Percentiles rank a stretch among this genome's conserved stretches.
These are phyloP conservation scores for Uloborus plumipes DNA, from an alignment of 2,888 invertebrate genomes.

Conservation along the genomic window DNA sequence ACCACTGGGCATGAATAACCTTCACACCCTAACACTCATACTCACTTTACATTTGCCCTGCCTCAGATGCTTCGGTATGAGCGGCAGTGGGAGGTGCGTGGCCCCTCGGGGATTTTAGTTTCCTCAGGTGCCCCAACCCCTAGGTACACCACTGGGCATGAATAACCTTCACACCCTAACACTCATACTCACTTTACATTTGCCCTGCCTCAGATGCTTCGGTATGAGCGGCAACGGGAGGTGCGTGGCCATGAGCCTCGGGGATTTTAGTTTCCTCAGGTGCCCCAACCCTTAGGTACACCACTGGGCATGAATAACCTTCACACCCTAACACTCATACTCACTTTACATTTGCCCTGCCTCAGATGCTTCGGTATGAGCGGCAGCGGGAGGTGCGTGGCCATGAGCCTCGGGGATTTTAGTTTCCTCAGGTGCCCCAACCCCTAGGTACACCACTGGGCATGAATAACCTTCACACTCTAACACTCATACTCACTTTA, in stretches of 20 bases:
- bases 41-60: constrained; percentile 67
- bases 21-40: too few species aligned
- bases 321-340: too few species aligned
- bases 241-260: constrained; percentile 70
- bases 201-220: constrained; percentile 61
- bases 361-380: constrained; percentile 65
- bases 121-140: constrained; percentile 66
- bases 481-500: too few species aligned
- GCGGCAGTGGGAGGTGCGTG: constrained; percentile 69
- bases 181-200: constrained; percentile 65
- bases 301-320: too few species aligned
- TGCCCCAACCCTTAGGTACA: too few species aligned
- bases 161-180: too few species aligned
- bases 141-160: constrained; percentile 68
- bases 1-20: too few species aligned
- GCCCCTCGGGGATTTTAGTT: constrained; percentile 69
- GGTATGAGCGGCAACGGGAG: constrained; percentile 67
- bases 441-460: too few species aligned
- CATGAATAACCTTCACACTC: too few species aligned
- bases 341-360: constrained; percentile 67
- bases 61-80: constrained; percentile 65
- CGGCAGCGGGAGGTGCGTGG: constrained; percentile 69
- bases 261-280: too few species aligned
- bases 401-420: constrained; percentile 69
- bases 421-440: constrained; percentile 63